These are phyloP conservation scores for Altica lythri DNA, from an alignment of 2,888 invertebrate genomes.

Conservation along the genomic window DNA sequence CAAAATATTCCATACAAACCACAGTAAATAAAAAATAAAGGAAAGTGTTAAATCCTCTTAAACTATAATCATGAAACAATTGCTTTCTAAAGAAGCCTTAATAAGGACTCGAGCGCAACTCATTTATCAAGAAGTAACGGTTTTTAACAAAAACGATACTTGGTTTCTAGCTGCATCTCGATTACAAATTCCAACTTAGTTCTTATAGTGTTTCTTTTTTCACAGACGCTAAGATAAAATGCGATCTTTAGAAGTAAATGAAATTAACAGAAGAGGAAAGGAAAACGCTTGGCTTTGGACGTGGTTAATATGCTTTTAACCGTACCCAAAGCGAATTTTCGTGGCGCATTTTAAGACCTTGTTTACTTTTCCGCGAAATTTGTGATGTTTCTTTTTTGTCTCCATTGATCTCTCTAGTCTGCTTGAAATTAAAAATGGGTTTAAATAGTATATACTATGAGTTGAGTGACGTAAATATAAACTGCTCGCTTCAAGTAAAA, in stretches of 20 bases:
- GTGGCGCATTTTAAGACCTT: too few species aligned
- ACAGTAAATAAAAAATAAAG: too few species aligned
- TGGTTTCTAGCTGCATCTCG: conserved; percentile 14
- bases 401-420: too few species aligned
- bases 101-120: conserved; percentile 2
- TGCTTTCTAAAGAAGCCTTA: neutral
- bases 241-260: conserved; percentile 16
- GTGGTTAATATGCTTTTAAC: too few species aligned
- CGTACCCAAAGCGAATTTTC: too few species aligned
- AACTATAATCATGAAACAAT: conserved; percentile 2
- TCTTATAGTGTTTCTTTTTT: conserved; percentile 10
- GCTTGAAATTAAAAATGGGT: too few species aligned
- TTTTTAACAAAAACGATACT: conserved; percentile 16
- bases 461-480: too few species aligned
- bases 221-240: conserved; percentile 1
- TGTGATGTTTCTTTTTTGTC: too few species aligned
- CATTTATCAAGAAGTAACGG: conserved; percentile 1
- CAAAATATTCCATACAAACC: too few species aligned
- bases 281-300: neutral
- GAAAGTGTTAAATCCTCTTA: neutral
- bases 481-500: too few species aligned
- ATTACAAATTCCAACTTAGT: conserved; percentile 18
- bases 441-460: too few species aligned
- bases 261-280: conserved; percentile 10
- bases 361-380: too few species aligned